Evolutionary conservation across 2,888 invertebrate species (phyloP), one percentile per base, ranked within the genome.

Genomic region (Ischnura elegans): DNA sequence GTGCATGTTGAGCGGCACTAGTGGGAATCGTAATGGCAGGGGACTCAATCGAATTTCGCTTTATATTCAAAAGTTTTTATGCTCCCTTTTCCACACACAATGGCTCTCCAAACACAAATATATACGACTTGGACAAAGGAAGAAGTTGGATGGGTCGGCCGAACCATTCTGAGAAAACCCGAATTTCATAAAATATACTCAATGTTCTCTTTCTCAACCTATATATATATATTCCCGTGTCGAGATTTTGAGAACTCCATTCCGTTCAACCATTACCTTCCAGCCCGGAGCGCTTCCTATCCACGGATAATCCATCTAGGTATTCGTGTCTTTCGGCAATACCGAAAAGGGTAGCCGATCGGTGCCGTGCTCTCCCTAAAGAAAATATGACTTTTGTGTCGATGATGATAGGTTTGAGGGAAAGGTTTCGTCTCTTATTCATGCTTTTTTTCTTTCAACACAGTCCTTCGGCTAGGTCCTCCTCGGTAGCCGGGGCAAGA

Each of bases 381-480:
- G 90, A 90, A 90, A 90, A 90, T 90, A 66, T 66, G 90, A 90
- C 90, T 90, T 90, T 90, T 90, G 90, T 90, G 90, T 90, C 90
- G 55, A 90, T 90, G 90, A 90, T 90, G 90, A 90, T 90, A 90
- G 66, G 90, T 90, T 90, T 61, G 19, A 51, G 87, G 61, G 61
- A 87, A 47, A 25, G 16, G n/a, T n/a, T 36, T 87, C 36, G 51
- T 55, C 47, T n/a, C n/a, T 25, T 6, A n/a, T n/a, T 36, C 4
- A n/a, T n/a, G n/a, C 36, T 13, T 76, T 8, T n/a, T 36, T 76
- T 76, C 29, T 76, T 36, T 8, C 6, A 13, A n/a, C n/a, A n/a
- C 36, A 29, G 76, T 76, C 76, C 76, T 3, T 36, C 5, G 19
- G 90, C 42, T 61, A 43, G 36, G 43, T 61, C 42, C 42, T n/a